Evolutionary conservation across 2,888 invertebrate genomes (phyloP).

Genomic region (Eueremaeus valkanovi): DNA sequence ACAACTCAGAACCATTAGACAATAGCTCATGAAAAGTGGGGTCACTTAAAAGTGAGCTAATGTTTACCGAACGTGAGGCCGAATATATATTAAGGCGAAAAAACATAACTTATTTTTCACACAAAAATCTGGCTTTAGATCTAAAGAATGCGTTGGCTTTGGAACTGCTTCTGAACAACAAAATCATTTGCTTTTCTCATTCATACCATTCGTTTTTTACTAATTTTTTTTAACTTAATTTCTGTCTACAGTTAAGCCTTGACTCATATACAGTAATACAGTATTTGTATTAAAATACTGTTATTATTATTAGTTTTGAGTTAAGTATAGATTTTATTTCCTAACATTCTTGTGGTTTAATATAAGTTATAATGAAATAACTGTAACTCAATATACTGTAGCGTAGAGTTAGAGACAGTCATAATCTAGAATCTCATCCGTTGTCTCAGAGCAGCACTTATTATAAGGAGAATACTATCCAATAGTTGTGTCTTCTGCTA

Average conservation of each 20-base stretch:
- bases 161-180: neutral
- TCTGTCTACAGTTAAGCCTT: neutral
- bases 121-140: neutral
- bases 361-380: conserved; percentile 5
- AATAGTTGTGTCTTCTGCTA: neutral
- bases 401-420: neutral
- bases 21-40: conserved; percentile 1
- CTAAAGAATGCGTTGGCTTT: neutral
- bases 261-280: neutral
- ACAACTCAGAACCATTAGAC: neutral
- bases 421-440: conserved; percentile 14
- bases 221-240: neutral
- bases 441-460: neutral
- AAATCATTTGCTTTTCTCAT: neutral
- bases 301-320: neutral
- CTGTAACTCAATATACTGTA: conserved; percentile 5
- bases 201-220: neutral
- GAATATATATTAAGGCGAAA: neutral
- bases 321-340: neutral
- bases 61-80: conserved; percentile 5
- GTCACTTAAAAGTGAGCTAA: neutral
- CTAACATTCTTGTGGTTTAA: neutral
- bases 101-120: neutral
- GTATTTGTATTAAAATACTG: too few species aligned
- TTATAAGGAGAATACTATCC: neutral